These are phyloP conservation scores for Tenualosa thibaudeaui DNA, from an alignment of 2,797 vertebrate genomes.

Conservation along the genomic window DNA sequence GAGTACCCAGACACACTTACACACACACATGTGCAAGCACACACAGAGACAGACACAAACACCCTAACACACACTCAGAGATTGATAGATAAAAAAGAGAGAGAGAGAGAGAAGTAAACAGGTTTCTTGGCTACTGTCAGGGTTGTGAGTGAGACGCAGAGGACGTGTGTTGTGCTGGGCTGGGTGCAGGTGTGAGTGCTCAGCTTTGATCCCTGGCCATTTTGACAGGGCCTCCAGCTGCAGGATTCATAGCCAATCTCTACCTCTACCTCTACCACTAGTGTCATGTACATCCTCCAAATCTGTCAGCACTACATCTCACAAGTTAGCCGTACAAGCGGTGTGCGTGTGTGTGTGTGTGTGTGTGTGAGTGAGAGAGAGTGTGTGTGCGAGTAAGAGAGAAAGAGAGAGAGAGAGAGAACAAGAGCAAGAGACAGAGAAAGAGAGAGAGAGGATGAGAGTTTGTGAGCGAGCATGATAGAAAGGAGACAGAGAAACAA, in stretches of 20 bases:
- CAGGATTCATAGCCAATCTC: slow-evolving; percentile 30
- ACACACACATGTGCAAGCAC: background rate
- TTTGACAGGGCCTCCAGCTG: slow-evolving; percentile 43
- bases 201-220: slow-evolving; percentile 43
- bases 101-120: background rate
- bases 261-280: slow-evolving; percentile 11
- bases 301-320: slow-evolving; percentile 11
- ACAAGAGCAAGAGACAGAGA: background rate
- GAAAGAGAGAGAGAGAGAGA: background rate
- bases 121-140: slow-evolving; percentile 38
- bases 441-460: background rate
- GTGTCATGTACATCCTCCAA: background rate
- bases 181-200: slow-evolving; percentile 17
- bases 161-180: slow-evolving; percentile 11
- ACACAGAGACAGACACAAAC: background rate
- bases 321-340: background rate
- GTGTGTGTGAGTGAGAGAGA: background rate
- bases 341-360: slow-evolving; percentile 5
- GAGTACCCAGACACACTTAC: background rate
- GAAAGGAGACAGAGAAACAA: background rate
- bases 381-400: background rate
- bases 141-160: slow-evolving; percentile 28
- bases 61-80: background rate
- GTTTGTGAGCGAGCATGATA: background rate
- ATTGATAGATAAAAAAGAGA: background rate